phyloP scores from a whole-genome alignment of 92 coral and sea anemone genomes.

The Palythoa grandiflora region DNA sequence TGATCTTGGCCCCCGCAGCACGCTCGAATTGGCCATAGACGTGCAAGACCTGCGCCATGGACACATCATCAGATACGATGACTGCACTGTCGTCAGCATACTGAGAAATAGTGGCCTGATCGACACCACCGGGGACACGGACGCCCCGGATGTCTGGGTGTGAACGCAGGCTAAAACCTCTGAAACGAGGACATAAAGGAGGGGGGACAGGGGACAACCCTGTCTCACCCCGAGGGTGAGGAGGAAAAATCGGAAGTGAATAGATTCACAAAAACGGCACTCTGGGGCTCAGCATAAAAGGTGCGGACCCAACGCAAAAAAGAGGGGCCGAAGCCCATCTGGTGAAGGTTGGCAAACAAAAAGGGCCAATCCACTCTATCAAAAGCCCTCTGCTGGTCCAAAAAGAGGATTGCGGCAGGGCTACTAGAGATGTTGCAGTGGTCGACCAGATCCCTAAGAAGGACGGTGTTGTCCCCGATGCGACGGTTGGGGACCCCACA shows the following conservation, averaged over 20 bases:
- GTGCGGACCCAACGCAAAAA: too few species aligned
- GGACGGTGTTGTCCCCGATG: too few species aligned
- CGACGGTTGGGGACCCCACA: too few species aligned
- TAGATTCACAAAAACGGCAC: not conserved
- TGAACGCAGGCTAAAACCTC: slow-evolving; percentile 38
- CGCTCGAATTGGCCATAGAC: not conserved
- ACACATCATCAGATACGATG: not conserved
- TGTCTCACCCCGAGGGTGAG: not conserved
- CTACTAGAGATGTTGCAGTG: too few species aligned
- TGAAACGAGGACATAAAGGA: not conserved
- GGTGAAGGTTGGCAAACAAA: too few species aligned
- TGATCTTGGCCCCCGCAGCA: not conserved
- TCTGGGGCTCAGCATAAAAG: not conserved
- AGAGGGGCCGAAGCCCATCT: too few species aligned
- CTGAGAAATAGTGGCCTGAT: not conserved
- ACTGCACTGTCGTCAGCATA: slow-evolving; percentile 34
- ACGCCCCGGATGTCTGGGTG: not conserved
- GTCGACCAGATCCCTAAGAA: too few species aligned
- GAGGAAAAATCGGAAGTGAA: not conserved
- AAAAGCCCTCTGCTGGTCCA: too few species aligned
- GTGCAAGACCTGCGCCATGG: not conserved
- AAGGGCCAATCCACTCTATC: too few species aligned
- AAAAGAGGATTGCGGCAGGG: too few species aligned
- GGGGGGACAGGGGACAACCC: not conserved
- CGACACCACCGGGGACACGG: not conserved